phyloP scores from a whole-genome alignment of 2,113 vertebrate genomes.

The Macquaria ambigua region DNA sequence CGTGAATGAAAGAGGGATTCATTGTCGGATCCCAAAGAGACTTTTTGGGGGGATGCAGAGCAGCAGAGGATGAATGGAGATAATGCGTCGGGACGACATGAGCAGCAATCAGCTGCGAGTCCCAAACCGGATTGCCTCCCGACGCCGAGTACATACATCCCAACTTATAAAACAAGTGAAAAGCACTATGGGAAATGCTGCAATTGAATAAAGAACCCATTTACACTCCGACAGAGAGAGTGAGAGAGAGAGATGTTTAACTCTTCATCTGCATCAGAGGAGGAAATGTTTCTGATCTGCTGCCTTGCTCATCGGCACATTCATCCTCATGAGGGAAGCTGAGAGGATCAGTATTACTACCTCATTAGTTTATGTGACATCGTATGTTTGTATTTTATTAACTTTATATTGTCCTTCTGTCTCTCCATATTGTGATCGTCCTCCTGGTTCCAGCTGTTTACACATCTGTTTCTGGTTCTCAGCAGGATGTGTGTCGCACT shows the following conservation, averaged over 20 bases:
- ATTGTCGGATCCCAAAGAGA: slow-evolving; percentile 61
- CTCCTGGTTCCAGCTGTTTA: too few species aligned
- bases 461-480: too few species aligned
- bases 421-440: too few species aligned
- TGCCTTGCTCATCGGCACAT: not conserved
- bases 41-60: slow-evolving; percentile 51
- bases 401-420: too few species aligned
- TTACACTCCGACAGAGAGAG: slow-evolving; percentile 27
- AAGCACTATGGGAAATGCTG: slow-evolving; percentile 53
- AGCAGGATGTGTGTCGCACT: too few species aligned
- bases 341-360: too few species aligned
- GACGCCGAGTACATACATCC: slow-evolving; percentile 15
- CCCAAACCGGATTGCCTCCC: slow-evolving; percentile 47
- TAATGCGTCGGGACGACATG: slow-evolving; percentile 33
- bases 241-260: slow-evolving; percentile 15
- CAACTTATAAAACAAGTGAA: slow-evolving; percentile 35
- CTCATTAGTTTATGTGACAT: too few species aligned
- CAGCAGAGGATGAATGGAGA: slow-evolving; percentile 55
- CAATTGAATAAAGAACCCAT: slow-evolving; percentile 64
- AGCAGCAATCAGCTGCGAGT: slow-evolving; percentile 53
- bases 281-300: not conserved
- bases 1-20: slow-evolving; percentile 35
- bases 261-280: slow-evolving; percentile 20
- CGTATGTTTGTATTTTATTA: too few species aligned
- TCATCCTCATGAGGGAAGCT: too few species aligned